Percentiles rank a stretch among this genome's conserved stretches.
These are phyloP conservation scores for Crotalus viridis DNA, from an alignment of 2,113 vertebrate species.

Conservation along the genomic window DNA sequence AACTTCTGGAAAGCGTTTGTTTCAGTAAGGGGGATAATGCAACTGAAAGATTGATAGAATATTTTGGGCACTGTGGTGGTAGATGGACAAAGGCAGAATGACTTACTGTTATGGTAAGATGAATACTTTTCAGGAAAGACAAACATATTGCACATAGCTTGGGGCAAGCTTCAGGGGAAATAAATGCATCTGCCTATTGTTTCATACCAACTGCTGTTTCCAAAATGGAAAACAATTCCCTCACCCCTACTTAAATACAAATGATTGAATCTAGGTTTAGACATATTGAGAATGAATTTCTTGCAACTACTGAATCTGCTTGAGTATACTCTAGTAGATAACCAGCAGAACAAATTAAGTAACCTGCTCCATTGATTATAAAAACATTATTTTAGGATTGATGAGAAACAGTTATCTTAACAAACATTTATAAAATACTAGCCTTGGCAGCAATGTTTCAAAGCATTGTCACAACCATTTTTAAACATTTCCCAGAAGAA, in stretches of 20 bases:
- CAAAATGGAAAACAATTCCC: slow-evolving; percentile 3
- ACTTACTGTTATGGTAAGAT: neutral
- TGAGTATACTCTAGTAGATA: neutral
- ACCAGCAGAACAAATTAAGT: neutral
- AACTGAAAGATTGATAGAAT: neutral
- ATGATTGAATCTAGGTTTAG: slow-evolving; percentile 13
- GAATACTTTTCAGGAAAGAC: neutral
- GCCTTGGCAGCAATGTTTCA: neutral
- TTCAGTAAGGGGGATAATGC: neutral
- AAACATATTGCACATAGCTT: neutral
- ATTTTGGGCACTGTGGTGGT: neutral
- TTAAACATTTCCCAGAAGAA: neutral
- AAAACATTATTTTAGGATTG: neutral
- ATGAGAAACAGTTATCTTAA: neutral
- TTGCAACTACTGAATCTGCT: neutral
- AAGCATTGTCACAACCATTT: neutral
- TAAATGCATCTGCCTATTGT: neutral
- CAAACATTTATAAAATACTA: neutral
- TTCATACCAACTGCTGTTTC: neutral
- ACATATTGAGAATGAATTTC: neutral
- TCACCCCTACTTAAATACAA: neutral
- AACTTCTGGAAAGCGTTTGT: neutral
- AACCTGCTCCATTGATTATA: neutral
- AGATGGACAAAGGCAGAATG: neutral
- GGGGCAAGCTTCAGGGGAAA: slow-evolving; percentile 3